Conservation (phyloP, 2,888 invertebrate genomes). For the Rhagophthalmus giganteus region DNA sequence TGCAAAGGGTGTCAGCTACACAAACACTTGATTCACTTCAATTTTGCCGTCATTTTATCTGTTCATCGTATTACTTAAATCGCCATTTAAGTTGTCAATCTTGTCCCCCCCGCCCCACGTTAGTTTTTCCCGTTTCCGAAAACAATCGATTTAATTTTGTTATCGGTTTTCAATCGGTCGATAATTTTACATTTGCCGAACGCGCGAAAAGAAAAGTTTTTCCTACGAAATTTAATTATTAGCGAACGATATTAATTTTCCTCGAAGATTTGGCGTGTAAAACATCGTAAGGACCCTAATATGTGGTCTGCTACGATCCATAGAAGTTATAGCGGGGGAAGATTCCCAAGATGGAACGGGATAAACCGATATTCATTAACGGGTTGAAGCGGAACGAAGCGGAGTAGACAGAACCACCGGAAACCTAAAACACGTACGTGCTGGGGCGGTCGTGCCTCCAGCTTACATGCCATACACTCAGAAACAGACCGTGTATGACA, state of each 20-base stretch:
- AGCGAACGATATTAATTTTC: slow-evolving; percentile 21
- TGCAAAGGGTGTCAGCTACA: slow-evolving; percentile 53
- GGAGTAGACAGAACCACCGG: slow-evolving; percentile 42
- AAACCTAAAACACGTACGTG: slow-evolving; percentile 47
- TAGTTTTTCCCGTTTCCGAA: not conserved
- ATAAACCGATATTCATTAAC: slow-evolving; percentile 46
- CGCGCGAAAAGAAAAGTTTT: not conserved
- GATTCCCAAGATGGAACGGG: slow-evolving; percentile 45
- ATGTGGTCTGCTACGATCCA: slow-evolving; percentile 28
- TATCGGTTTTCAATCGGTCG: too few relatives aligned
- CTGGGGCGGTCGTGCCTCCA: slow-evolving; percentile 35
- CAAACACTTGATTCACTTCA: slow-evolving; percentile 52
- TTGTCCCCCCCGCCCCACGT: not conserved
- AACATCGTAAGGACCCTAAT: slow-evolving; percentile 29
- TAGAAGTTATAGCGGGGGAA: slow-evolving; percentile 30
- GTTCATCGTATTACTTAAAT: slow-evolving; percentile 42
- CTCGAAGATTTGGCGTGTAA: slow-evolving; percentile 22
- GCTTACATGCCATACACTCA: slow-evolving; percentile 31
- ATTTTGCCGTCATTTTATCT: slow-evolving; percentile 47
- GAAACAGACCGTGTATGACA: slow-evolving; percentile 31
- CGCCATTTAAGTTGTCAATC: slow-evolving; percentile 2
- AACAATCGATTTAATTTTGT: too few relatives aligned
- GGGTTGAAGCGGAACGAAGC: slow-evolving; percentile 36
- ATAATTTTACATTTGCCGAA: too few relatives aligned
- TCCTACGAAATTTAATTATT: slow-evolving; percentile 9